Evolutionary conservation across 2,888 invertebrate species (phyloP), one percentile per base, ranked within the genome.

Genomic region (Spilosoma lubricipeda): DNA sequence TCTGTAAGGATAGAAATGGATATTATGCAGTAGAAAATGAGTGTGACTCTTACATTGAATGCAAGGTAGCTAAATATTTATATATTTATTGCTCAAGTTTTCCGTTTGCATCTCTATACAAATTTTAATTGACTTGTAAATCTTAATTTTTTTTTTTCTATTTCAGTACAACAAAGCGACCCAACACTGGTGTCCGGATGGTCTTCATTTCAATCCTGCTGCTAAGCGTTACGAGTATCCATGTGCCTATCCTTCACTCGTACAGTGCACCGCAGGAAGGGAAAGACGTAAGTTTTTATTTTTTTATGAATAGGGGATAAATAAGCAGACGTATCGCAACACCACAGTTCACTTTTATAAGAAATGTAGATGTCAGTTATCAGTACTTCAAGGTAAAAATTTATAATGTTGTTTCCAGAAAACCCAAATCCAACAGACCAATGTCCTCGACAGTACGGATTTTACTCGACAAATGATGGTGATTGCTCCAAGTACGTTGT

Each of bases 181-280:
- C 84, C 96, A 97, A 87, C 96, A 97, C 84, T 87, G 96, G 2
- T 98, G 98, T 80, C 97, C 97, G 3, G 97, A 98, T 87, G 98
- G 98, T 30, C 93, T 98, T 36, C 93, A 97, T 15, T 98, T 97
- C 90, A 97, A 98, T 85, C 96, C 97, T 3, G 96, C 96, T 33
- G 93, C 95, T 1, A 94, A 96, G 5, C 91, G 91, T 71, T 96
- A 96, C 45, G 96, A 96, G 67, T 98, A 97, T 85, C 97, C 98
- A 7, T 98, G 98, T 83, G 97, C 97, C 80, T 98, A 98, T 91
- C 97, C 98, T n/a, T 97, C 97, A 72, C 98, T 98, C 85, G 97
- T 98, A 0, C 95, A 97, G 84, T 98, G 98, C 87, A 93, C 92
- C 4, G 96, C 96, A 77, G 95, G 97, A 81, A 90, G 96, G 5